Evolutionary conservation across 2,113 vertebrate genomes (phyloP), one percentile per base, ranked within the genome.

Genomic region (Illadopsis cleaveri): DNA sequence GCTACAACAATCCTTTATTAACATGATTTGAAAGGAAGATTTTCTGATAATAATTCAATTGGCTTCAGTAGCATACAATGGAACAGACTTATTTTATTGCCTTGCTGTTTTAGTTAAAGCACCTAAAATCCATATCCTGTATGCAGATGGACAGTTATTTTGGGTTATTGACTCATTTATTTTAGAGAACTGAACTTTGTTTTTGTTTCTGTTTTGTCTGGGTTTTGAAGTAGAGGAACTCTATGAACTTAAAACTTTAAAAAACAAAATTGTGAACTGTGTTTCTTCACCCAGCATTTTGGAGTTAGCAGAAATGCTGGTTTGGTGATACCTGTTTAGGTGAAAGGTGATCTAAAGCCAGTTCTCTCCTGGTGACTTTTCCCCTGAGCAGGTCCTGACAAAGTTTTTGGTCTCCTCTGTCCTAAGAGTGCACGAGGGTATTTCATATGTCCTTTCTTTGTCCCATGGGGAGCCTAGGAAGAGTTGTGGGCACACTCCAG

Each of bases 11-110:
- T 86, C 61, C 44, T 65, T 84, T 81, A 81, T 85, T 97, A 95
- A 93, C 27, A 31, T 72, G 60, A 53, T 70, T 95, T 90, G 50
- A 93, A 85, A 95, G 51, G 54, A 89, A 88, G 44, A 58, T 93
- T 97, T 94, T 85, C 30, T 45, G 38, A 90, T 94, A 79, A 45
- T 85, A 68, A 92, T 94, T 89, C 85, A 61, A 45, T 90, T 44
- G 40, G 80, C 48, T 82, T 86, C 70, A 80, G n/a, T 44, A 77
- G 56, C 42, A 54, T 5, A n/a, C 54, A 21, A 47, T 54, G 60
- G 53, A 84, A 89, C 27, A 85, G 5, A 6, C 20, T 69, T 71
- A 77, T 93, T 51, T 86, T 69, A 91, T 60, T 85, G 33, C 19
- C 19, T 80, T 88, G 30, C 7, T 13, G 16, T 94, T 94, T 77